Evolutionary conservation across 1,140 invertebrate species (phyloP).

Genomic region (Ceratina australensis): DNA sequence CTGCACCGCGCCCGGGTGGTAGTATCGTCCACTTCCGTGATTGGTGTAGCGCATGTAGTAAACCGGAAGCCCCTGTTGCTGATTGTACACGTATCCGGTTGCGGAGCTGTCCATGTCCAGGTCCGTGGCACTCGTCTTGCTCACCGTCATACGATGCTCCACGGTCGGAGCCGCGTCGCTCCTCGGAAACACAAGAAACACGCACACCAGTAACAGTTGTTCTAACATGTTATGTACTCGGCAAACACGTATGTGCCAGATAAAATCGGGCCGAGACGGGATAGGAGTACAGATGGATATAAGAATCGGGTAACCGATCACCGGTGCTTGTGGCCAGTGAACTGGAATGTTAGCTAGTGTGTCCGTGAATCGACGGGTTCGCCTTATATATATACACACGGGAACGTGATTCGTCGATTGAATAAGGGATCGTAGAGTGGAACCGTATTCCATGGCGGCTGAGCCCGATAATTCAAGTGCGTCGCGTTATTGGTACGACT

Average conservation of each 20-base stretch:
- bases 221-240: neutral
- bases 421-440: constrained; percentile 46
- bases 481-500: constrained; percentile 30
- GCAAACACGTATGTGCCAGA: neutral
- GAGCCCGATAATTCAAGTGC: constrained; percentile 43
- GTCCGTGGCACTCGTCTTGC: constrained; percentile 71
- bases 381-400: constrained; percentile 52
- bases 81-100: constrained; percentile 72
- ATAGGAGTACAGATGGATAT: too few relatives aligned
- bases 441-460: constrained; percentile 33
- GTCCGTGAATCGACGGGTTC: constrained; percentile 31
- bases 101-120: constrained; percentile 72
- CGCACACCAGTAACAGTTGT: neutral
- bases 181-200: neutral
- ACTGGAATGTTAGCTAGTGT: constrained; percentile 29
- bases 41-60: constrained; percentile 74
- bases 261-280: too few relatives aligned
- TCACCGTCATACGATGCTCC: constrained; percentile 64
- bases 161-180: constrained; percentile 15
- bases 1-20: constrained; percentile 63
- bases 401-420: constrained; percentile 30
- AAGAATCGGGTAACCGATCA: neutral
- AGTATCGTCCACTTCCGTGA: constrained; percentile 66
- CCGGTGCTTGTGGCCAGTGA: constrained; percentile 5
- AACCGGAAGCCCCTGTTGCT: constrained; percentile 68